phyloP scores from a whole-genome alignment of 2,113 vertebrate genomes.

The Drymodes brunneopygia region DNA sequence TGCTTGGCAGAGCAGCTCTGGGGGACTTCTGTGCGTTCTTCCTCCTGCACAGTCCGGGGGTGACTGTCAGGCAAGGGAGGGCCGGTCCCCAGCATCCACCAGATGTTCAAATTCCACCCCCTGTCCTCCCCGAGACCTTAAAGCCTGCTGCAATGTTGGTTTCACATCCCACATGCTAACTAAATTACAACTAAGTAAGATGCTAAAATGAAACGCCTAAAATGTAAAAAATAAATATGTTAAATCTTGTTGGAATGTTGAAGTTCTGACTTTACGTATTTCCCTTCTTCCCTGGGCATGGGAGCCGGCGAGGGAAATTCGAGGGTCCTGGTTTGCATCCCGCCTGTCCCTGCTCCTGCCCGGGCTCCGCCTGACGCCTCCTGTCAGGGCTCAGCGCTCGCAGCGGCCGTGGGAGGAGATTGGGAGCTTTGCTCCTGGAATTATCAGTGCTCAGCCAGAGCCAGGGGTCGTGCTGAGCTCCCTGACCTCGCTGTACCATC shows the following conservation, averaged over 20 bases:
- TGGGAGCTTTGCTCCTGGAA: not conserved
- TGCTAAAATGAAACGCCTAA: not conserved
- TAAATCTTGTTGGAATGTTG: not conserved
- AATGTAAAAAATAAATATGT: rapidly evolving
- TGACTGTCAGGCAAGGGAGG: rapidly evolving
- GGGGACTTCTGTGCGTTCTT: not conserved
- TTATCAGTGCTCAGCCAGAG: not conserved
- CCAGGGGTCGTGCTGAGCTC: not conserved
- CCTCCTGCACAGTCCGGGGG: not conserved
- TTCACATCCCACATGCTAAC: not conserved
- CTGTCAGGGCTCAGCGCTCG: rapidly evolving
- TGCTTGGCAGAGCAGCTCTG: not conserved
- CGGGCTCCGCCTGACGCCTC: rapidly evolving
- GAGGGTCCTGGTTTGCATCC: rapidly evolving
- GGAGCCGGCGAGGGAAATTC: not conserved
- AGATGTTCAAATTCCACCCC: rapidly evolving
- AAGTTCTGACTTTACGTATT: rapidly evolving
- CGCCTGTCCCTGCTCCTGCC: not conserved
- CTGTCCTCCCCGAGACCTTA: rapidly evolving
- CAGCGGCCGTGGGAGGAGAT: rapidly evolving
- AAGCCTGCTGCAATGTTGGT: rapidly evolving
- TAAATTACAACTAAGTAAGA: not conserved
- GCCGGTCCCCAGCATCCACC: too few species aligned
- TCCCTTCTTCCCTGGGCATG: not conserved
- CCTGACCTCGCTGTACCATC: not conserved